Base-by-base conservation (phyloP, 2,113 vertebrate genomes). In the Hiodon tergisus region DNA sequence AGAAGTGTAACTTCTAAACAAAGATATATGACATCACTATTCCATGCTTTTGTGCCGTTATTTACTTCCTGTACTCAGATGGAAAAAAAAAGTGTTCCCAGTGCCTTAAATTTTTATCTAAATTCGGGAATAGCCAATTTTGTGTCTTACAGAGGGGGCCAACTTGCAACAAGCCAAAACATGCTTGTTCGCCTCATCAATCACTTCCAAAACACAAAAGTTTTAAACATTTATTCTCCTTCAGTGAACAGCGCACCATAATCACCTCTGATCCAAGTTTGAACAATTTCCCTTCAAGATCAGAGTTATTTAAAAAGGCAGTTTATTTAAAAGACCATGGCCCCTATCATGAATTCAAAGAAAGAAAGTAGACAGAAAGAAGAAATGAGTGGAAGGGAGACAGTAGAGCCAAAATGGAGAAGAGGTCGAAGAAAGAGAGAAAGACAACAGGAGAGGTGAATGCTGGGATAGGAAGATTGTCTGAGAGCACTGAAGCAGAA, bases 401-500 rank as follows among this genome's bases (percentile, higher is more conserved):
- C 8, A 9, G 9, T 0, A 59, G 58, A 11, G 58, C 58, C 58
- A 59, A 9, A 9, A 9, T 8, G 14, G 54, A 51, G 5, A 4
- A 48, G n/a, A n/a, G n/a, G n/a, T n/a, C n/a, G n/a, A n/a, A n/a
- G n/a, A n/a, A n/a, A n/a, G n/a, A n/a, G 71, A 77, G 59, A 53
- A 72, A 79, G 77, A 76, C 62, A 79, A 73, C 54, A 61, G 70
- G 10, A 74, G 63, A 71, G 65, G 3, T 14, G 72, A 62, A 60
- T 70, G 51, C 60, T 50, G 16, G 67, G 59, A 76, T 78, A 71
- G 60, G 58, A 59, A 73, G 68, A 47, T 50, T 77, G 74, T 76
- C 62, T 59, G 70, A 59, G 71, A 11, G 63, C 82, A 78, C 46
- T 61, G 13, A 69, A 50, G 62, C 74, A 67, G 71, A 84, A 83